Evolutionary conservation across 2,113 vertebrate species (phyloP), one percentile per base, ranked within the genome.

Genomic region (Hymenochirus boettgeri): DNA sequence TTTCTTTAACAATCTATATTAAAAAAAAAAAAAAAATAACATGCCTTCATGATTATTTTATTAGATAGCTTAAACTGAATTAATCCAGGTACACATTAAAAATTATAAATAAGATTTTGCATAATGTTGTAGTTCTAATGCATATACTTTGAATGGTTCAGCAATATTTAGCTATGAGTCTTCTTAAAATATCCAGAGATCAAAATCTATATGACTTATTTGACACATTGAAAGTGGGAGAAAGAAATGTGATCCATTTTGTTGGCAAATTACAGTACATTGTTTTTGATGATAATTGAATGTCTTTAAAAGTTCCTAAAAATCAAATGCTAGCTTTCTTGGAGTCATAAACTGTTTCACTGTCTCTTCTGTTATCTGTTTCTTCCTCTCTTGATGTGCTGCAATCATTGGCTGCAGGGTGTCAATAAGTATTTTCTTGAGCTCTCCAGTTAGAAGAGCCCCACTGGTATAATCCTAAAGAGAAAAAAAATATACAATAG

Each of bases 321-420:
- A 86, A 45, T 89, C 82, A 74, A 91, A 94, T 72, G 84, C 83
- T 39, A 98, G 82, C 62, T 86, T 86, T 55, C 96, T 85, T 10
- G 94, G 96, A 11, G 87, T 94, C 96, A 99, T 98, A 74, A 98
- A 99, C 53, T 91, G 83, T 45, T 81, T 85, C 72, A 94, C 90
- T 0, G 70, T 71, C 55, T 97, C 92, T 0, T 95, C 88, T 0
- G 94, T 96, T 65, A 98, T 75, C 59, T 85, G 85, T 70, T 92
- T 91, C 84, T 94, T 89, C 76, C 85, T 87, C 74, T 94, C 92
- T 70, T 98, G 95, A 78, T 99, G 96, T 53, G 88, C 77, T 0
- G 89, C 77, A 15, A 99, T 83, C 77, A 98, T 75, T 3, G 95
- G 94, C 84, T 99, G 96, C 59, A 99, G 82, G 0, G 90, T 94